Conservation (phyloP, 2,888 invertebrate genomes). For the Cephalotes varians region DNA sequence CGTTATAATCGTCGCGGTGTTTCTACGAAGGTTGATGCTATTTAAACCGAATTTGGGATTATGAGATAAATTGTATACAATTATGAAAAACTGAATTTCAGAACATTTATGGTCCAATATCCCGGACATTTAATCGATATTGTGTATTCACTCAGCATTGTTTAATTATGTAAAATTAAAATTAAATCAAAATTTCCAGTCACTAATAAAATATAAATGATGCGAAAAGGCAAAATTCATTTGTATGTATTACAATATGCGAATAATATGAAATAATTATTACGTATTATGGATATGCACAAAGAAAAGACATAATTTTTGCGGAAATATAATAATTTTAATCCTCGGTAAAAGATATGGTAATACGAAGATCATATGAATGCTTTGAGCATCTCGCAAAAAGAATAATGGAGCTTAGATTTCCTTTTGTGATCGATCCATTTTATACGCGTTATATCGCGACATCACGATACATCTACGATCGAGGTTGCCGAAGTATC, state of each 20-base stretch:
- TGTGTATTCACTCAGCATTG: background rate
- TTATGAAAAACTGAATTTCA: constrained; percentile 26
- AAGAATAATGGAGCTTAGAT: constrained; percentile 26
- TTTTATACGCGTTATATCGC: constrained; percentile 22
- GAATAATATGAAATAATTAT: constrained; percentile 12
- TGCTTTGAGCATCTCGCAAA: constrained; percentile 17
- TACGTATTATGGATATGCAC: background rate
- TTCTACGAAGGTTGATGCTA: constrained; percentile 28
- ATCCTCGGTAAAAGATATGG: background rate
- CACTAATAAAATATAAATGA: constrained; percentile 23
- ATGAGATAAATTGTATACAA: background rate
- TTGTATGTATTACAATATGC: constrained; percentile 8
- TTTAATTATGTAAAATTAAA: constrained; percentile 6
- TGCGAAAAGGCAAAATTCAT: constrained; percentile 19
- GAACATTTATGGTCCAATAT: background rate
- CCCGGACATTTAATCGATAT: background rate
- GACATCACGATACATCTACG: constrained; percentile 43
- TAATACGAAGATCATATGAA: background rate
- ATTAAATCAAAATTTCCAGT: background rate
- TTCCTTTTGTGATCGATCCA: constrained; percentile 42
- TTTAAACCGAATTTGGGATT: constrained; percentile 25
- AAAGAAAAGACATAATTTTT: constrained; percentile 1
- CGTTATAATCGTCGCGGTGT: constrained; percentile 22
- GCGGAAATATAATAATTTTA: constrained; percentile 9
- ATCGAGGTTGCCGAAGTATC: constrained; percentile 65